These are phyloP conservation scores for Motacilla tschutschensis DNA, from an alignment of 2,113 vertebrate genomes.

Conservation along the genomic window DNA sequence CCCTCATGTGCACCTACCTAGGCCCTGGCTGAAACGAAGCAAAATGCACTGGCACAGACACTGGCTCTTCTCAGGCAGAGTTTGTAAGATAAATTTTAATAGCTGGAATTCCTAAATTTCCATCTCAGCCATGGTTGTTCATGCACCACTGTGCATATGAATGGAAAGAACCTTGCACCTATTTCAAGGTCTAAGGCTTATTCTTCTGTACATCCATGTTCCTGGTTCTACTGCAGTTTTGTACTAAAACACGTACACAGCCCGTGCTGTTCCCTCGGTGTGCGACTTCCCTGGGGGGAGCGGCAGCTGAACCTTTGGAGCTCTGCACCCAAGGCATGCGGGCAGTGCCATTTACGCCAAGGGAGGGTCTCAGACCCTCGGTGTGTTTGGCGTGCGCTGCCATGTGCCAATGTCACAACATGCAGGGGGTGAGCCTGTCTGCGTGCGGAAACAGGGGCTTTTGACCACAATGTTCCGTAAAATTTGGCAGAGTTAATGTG, in stretches of 20 bases:
- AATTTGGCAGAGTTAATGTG: neutral
- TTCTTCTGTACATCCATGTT: neutral
- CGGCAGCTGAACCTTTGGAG: neutral
- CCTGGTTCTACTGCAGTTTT: neutral
- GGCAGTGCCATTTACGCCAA: rapidly evolving
- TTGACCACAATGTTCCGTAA: neutral
- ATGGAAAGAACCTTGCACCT: rapidly evolving
- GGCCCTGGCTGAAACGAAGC: neutral
- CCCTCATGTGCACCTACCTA: rapidly evolving
- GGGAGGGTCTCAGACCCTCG: rapidly evolving
- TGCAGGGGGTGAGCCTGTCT: rapidly evolving
- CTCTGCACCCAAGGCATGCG: too few relatives aligned
- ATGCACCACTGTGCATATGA: rapidly evolving
- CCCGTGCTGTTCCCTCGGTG: neutral
- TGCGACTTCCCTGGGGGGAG: rapidly evolving
- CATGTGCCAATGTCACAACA: rapidly evolving
- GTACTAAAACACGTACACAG: rapidly evolving
- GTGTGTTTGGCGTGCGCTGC: rapidly evolving
- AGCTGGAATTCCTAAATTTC: neutral
- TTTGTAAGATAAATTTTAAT: neutral
- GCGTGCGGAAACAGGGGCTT: rapidly evolving
- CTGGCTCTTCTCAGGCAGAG: neutral
- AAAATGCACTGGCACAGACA: rapidly evolving
- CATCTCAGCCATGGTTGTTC: rapidly evolving
- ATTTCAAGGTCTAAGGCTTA: neutral